A percentile compares a stretch with the other conserved stretches of the same genome.
Conservation (phyloP, 2,797 vertebrate species). For the Hemibagrus guttatus region DNA sequence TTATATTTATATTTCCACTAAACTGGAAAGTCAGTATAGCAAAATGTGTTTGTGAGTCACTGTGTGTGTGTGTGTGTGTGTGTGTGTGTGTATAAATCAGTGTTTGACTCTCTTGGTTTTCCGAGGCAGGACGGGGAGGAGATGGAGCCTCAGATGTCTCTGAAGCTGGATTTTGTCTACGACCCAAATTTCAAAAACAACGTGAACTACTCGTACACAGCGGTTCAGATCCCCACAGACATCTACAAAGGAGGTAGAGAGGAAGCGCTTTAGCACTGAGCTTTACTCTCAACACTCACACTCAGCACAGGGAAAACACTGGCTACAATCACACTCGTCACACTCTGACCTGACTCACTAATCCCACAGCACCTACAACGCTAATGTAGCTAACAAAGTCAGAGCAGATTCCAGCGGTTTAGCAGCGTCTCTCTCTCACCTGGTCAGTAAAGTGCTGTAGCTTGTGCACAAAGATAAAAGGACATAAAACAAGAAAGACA, state of each 20-base stretch:
- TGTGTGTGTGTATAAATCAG: not conserved
- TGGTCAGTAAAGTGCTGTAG: too few species aligned
- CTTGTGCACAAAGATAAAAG: too few species aligned
- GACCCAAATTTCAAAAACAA: constrained; percentile 96
- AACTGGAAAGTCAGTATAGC: not conserved
- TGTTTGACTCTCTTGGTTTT: constrained; percentile 48
- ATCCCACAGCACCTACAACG: too few species aligned
- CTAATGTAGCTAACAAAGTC: too few species aligned
- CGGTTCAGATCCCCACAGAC: constrained; percentile 98
- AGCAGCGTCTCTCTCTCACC: too few species aligned
- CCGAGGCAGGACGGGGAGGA: constrained; percentile 82
- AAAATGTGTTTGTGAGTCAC: not conserved
- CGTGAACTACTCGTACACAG: constrained; percentile 97
- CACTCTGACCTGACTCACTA: too few species aligned
- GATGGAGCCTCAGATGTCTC: constrained; percentile 81
- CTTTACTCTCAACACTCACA: not conserved
- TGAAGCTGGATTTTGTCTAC: constrained; percentile 92
- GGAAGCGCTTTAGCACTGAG: not conserved
- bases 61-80: constrained; percentile 20
- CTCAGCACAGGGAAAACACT: not conserved
- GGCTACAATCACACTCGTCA: too few species aligned
- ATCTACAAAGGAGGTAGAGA: constrained; percentile 96
- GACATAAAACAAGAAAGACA: too few species aligned
- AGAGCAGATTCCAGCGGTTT: too few species aligned
- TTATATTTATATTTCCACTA: too few species aligned